Evolutionary conservation across 2,797 vertebrate genomes (phyloP).

Genomic region (Mus minutoides): DNA sequence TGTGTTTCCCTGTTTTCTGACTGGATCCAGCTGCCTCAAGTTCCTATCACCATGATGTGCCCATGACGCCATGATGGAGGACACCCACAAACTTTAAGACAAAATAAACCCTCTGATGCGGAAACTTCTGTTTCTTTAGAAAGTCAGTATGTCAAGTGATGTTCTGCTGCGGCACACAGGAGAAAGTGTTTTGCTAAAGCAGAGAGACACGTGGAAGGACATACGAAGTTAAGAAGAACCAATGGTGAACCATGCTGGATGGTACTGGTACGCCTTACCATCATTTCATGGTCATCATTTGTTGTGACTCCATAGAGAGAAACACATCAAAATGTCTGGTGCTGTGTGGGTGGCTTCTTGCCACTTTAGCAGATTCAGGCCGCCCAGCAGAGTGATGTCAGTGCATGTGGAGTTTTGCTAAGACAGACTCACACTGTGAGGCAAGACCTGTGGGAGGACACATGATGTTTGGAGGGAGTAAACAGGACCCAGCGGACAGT

Average conservation of each 20-base stretch:
- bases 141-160: neutral
- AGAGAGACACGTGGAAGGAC: neutral
- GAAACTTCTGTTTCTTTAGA: neutral
- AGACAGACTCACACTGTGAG: no score
- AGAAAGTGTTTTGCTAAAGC: no score
- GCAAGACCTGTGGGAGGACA: neutral
- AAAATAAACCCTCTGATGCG: neutral
- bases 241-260: neutral
- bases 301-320: neutral
- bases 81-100: neutral
- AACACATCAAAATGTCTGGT: neutral
- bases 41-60: neutral
- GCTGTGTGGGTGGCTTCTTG: no score
- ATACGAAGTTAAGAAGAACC: neutral
- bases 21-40: neutral
- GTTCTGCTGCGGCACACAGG: no score
- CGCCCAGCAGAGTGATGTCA: no score
- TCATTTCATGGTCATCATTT: neutral
- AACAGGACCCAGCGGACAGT: neutral
- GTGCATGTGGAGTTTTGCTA: no score
- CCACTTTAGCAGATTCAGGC: no score
- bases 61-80: neutral
- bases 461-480: neutral
- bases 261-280: neutral
- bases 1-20: neutral